Evolutionary conservation across 2,888 invertebrate genomes (phyloP), one percentile per base, ranked within the genome.

Genomic region (Petrolisthes manimaculis): DNA sequence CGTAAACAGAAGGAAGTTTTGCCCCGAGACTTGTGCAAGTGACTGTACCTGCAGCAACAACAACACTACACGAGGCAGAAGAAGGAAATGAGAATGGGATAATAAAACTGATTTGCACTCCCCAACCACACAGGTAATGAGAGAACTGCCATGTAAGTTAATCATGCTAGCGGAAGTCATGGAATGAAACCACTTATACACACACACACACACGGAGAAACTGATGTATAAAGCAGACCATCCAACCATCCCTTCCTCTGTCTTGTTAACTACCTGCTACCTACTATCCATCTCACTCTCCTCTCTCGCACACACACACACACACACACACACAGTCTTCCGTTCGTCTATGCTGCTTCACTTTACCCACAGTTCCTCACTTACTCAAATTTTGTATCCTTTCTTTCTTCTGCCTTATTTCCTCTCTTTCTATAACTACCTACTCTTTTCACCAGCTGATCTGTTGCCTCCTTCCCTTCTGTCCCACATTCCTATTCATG

Each of bases 141-240:
- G 75, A 53, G 84, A 84, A 53, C 51, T 78, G 78, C 53, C 78
- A 78, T 51, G 51, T 77, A 78, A 80, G 61, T 67, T 67, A 61
- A 61, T 67, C 55, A n/a, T 67, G 55, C 69, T 14, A 85, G 54
- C 67, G 54, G 69, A 85, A 85, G 85, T 85, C 79, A 51, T 56
- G 69, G 71, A 71, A 71, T 71, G 71, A 71, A 71, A n/a, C 71
- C 21, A 71, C 71, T 71, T n/a, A 71, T 21, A 18, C 21, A n/a
- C 71, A 71, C 55, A 56, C 82, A n/a, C n/a, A 14, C 3, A 37
- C 37, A 37, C 37, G 37, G 37, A 37, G 37, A 37, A 37, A 37
- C 37, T 37, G 37, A 37, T 37, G 37, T 37, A 37, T 37, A 37
- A 37, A 37, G 37, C 37, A 37, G 2, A 37, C 37, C 37, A 37